Evolutionary conservation across 1,140 invertebrate species (phyloP), one percentile per base, ranked within the genome.

Genomic region (Euwallacea similis): DNA sequence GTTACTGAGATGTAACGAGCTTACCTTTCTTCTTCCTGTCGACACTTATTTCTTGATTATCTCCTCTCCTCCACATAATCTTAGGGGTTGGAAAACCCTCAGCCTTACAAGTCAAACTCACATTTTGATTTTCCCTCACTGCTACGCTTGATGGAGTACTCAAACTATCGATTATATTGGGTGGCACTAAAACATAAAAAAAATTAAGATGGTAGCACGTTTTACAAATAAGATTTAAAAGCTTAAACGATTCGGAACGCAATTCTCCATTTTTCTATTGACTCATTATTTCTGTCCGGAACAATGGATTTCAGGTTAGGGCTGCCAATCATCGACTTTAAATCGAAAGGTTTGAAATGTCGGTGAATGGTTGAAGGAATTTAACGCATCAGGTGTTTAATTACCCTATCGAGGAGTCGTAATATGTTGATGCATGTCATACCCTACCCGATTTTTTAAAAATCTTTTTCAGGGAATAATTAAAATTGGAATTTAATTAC

Each of bases 41-140:
- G 3, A 93, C 86, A 10, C 86, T 86, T 77, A 96, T 95, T 53
- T 88, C 87, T 81, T 94, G 90, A 9, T 92, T 91, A 80, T 97
- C 94, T 79, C 97, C 94, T 43, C 94, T 84, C 73, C 93, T 87
- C 95, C 95, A 97, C 85, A 90, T 94, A 55, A 96, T 89, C 81
- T 91, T 93, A 2, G 95, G 94, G 3, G 87, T 85, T 0, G 95
- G 94, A 82, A 94, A 93, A 42, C 94, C 95, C 76, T 94, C 90
- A 0, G 94, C 93, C 76, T 91, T 93, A 80, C 94, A 96, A 0
- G 90, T 90, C 73, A 97, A 86, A 47, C 92, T 95, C 60, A 96
- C 90, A 81, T 96, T 96, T 81, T 93, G 90, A 81, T 94, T 93
- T 83, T 96, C 94, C 13, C 93, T 85, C 11, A 96, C 91, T 7